These are phyloP conservation scores for Ochlodes sylvanus DNA, from an alignment of 2,888 invertebrate genomes.

Conservation along the genomic window DNA sequence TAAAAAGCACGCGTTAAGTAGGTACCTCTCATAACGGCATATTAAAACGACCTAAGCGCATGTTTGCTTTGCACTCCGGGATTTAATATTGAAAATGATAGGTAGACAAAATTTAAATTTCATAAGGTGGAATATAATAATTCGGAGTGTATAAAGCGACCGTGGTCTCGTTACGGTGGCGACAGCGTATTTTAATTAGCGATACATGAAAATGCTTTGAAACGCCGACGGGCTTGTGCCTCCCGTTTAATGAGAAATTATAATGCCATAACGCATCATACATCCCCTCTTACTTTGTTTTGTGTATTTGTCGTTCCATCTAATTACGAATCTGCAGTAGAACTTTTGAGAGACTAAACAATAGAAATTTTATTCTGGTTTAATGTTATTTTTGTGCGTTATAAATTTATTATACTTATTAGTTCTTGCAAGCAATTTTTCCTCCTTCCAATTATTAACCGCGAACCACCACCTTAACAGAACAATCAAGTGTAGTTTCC, in stretches of 20 bases:
- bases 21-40: conserved; percentile 7
- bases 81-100: conserved; percentile 39
- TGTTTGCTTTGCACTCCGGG: conserved; percentile 27
- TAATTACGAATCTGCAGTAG: conserved; percentile 21
- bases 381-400: neutral
- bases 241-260: conserved; percentile 65
- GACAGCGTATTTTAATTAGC: conserved; percentile 83
- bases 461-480: too few relatives aligned
- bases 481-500: too few relatives aligned
- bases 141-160: conserved; percentile 55
- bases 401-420: neutral
- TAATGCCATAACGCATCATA: conserved; percentile 66
- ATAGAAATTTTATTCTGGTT: neutral
- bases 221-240: conserved; percentile 61
- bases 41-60: conserved; percentile 20
- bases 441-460: too few relatives aligned
- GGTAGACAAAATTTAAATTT: conserved; percentile 63
- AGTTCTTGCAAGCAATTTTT: too few relatives aligned
- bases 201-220: conserved; percentile 83
- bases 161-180: conserved; percentile 63
- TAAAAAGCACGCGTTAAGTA: conserved; percentile 29
- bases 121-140: conserved; percentile 68
- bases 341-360: too few relatives aligned
- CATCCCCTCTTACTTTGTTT: conserved; percentile 54
- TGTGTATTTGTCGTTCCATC: conserved; percentile 49